Base-by-base conservation (phyloP, 2,797 vertebrate genomes). In the Echiichthys vipera region DNA sequence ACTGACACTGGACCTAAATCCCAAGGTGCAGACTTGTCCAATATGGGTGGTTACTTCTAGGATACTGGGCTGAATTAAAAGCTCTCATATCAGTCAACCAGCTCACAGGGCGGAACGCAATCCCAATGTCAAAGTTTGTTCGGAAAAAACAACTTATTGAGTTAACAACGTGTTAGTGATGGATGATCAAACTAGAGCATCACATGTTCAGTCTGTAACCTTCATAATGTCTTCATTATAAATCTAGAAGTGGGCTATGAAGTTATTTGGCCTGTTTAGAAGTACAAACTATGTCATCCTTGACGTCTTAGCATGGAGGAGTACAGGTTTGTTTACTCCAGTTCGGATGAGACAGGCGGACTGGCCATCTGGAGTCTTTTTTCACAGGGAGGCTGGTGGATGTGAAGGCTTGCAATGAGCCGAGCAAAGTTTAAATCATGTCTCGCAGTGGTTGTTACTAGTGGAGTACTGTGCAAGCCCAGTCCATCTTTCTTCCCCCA, bases 321-420 rank as follows among this genome's bases (percentile, higher is more conserved):
- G 63, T 61, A 61, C 18, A 58, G 74, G 51, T 59, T 17, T 67
- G 55, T 84, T 90, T 78, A 81, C 77, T 80, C 78, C 69, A 85
- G 73, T 78, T 79, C 77, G 71, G 65, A 77, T 65, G 84, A 75
- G 37, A 82, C 78, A 78, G 51, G 39, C 78, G 2, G 66, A 62
- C 14, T 9, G 55, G 75, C 87, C 90, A 90, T 90, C 84, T 89
- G 88, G 81, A 82, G 76, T 42, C 25, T 59, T 56, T 59, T 49
- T 80, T 68, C 37, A 53, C 34, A 7, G 27, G 9, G 68, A 69
- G 47, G 56, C 65, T 77, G 58, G 73, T 75, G 73, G 42, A 71
- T 64, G 57, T 78, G 83, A 78, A 74, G 80, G 71, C 72, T 66
- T 68, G 66, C 42, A 68, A 18, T 17, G 51, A 86, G 61, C 59